Percentiles rank a stretch among this genome's conserved stretches.
Evolutionary conservation across 1,140 invertebrate species (phyloP).

Genomic region (Drosophila nikananu): DNA sequence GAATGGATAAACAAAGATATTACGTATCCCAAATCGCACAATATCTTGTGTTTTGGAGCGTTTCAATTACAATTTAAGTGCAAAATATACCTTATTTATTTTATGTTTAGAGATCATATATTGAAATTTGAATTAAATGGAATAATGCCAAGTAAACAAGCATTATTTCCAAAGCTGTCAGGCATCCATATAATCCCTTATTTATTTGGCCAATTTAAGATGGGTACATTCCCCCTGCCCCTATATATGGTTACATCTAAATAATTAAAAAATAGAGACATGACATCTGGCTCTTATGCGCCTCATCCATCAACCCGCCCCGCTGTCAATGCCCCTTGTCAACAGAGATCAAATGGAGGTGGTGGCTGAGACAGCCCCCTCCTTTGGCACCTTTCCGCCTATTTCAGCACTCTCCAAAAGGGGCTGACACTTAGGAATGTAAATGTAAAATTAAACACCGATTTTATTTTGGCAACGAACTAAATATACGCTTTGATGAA

Average conservation of each 20-base stretch:
- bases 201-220: constrained; percentile 11
- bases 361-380: constrained; percentile 27
- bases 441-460: constrained; percentile 69
- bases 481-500: constrained; percentile 21
- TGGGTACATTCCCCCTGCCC: neutral
- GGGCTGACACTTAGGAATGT: constrained; percentile 51
- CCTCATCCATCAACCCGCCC: constrained; percentile 6
- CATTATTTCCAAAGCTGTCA: neutral
- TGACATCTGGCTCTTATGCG: constrained; percentile 5
- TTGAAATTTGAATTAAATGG: neutral
- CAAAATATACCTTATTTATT: neutral
- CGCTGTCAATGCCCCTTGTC: constrained; percentile 17
- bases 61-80: neutral
- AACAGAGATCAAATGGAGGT: constrained; percentile 47
- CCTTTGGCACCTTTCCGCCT: constrained; percentile 34
- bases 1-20: constrained; percentile 50
- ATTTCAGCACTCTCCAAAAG: constrained; percentile 42
- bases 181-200: neutral
- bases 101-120: neutral
- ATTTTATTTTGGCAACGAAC: constrained; percentile 52
- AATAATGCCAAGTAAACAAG: neutral
- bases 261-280: constrained; percentile 18
- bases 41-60: neutral
- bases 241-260: constrained; percentile 18
- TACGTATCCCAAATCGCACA: constrained; percentile 8